Conservation (phyloP, 2,888 invertebrate species). For the Cremastinae sp. region DNA sequence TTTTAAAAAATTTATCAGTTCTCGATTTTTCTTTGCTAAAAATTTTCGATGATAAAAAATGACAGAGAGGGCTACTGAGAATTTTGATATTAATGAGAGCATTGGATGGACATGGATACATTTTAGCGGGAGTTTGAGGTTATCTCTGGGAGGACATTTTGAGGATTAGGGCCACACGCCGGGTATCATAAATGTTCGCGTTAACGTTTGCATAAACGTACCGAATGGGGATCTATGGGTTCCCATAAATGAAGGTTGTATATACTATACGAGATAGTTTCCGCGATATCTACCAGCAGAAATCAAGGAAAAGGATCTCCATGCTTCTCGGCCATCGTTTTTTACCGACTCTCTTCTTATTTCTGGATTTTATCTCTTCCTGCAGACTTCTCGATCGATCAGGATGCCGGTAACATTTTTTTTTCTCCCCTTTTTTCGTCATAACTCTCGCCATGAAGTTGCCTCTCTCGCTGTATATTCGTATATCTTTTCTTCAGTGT, state of each 20-base stretch:
- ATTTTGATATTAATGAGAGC: constrained; percentile 41
- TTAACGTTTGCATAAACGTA: constrained; percentile 59
- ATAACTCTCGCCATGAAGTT: constrained; percentile 18
- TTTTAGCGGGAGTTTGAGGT: constrained; percentile 1
- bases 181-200: constrained; percentile 58
- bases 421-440: constrained; percentile 21
- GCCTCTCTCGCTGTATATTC: constrained; percentile 22
- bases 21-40: neutral
- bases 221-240: constrained; percentile 59
- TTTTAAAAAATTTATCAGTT: no score
- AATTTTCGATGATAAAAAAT: neutral
- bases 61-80: constrained; percentile 2
- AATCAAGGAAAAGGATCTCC: constrained; percentile 26
- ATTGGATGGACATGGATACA: constrained; percentile 14
- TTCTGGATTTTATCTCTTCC: neutral
- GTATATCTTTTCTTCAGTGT: constrained; percentile 23
- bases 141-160: constrained; percentile 32
- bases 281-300: neutral
- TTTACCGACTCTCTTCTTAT: neutral
- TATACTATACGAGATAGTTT: constrained; percentile 18
- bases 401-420: constrained; percentile 1
- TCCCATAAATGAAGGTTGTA: constrained; percentile 54
- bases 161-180: constrained; percentile 33
- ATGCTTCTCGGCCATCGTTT: neutral
- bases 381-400: constrained; percentile 15